A percentile compares a stretch with the other conserved stretches of the same genome.
These are phyloP conservation scores for Microcebus ravelobensis DNA, from an alignment of 2,113 vertebrate species.

Conservation along the genomic window DNA sequence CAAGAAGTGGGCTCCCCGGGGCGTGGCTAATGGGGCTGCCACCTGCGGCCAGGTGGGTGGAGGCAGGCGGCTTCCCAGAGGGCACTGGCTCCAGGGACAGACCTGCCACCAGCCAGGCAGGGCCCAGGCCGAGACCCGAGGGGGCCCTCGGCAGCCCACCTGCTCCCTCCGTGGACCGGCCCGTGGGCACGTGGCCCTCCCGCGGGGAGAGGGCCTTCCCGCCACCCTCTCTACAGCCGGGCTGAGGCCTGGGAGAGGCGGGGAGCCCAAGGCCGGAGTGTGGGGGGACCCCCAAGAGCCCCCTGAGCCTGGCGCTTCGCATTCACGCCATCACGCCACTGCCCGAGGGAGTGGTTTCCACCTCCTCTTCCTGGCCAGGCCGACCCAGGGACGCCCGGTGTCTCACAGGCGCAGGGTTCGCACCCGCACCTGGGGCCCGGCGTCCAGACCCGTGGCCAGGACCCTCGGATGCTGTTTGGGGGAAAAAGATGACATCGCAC, in stretches of 20 bases:
- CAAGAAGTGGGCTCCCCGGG: too few species aligned
- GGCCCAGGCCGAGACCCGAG: neutral
- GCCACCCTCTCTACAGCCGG: rapidly evolving
- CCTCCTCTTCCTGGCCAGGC: neutral
- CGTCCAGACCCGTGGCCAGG: neutral
- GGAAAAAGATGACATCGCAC: neutral
- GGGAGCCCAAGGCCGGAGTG: too few species aligned
- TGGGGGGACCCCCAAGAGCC: too few species aligned
- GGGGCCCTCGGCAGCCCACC: neutral
- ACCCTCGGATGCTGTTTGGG: rapidly evolving
- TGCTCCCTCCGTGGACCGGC: neutral
- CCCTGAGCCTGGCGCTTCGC: neutral
- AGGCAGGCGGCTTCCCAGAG: slow-evolving; percentile 30
- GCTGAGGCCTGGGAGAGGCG: too few species aligned
- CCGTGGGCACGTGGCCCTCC: neutral
- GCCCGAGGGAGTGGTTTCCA: neutral
- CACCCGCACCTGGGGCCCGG: neutral
- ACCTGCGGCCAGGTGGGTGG: slow-evolving; percentile 61
- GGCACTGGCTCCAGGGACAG: neutral
- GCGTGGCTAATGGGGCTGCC: too few species aligned
- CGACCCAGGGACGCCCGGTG: neutral
- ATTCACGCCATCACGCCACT: rapidly evolving
- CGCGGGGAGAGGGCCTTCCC: neutral
- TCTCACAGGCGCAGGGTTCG: too few species aligned
- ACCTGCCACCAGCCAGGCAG: neutral